Evolutionary conservation across 2,888 invertebrate genomes (phyloP).

Genomic region (Pandemis corylana): DNA sequence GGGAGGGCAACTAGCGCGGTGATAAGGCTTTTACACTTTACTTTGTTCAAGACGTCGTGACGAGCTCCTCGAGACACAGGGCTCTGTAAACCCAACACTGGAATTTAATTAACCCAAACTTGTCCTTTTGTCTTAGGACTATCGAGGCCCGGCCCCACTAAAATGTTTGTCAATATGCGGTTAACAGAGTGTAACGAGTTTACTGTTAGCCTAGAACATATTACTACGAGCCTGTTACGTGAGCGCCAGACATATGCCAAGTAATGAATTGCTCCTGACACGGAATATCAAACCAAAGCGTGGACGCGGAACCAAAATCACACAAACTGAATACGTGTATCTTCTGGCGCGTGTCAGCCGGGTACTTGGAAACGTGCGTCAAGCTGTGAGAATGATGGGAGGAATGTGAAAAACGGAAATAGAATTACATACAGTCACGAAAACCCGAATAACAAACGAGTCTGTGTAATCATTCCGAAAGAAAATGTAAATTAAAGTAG

Average conservation of each 20-base stretch:
- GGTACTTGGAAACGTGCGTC: constrained; percentile 46
- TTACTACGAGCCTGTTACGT: constrained; percentile 18
- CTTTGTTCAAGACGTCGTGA: constrained; percentile 75
- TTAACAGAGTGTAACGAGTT: constrained; percentile 49
- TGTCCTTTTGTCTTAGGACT: constrained; percentile 66
- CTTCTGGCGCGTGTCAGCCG: constrained; percentile 50
- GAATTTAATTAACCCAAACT: constrained; percentile 80
- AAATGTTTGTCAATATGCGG: constrained; percentile 66
- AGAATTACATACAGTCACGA: constrained; percentile 50
- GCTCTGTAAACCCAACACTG: constrained; percentile 68
- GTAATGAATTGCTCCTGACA: constrained; percentile 37
- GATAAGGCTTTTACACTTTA: constrained; percentile 67
- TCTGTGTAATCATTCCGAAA: constrained; percentile 41
- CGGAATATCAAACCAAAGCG: constrained; percentile 36
- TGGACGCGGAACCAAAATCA: constrained; percentile 34
- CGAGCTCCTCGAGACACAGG: constrained; percentile 63
- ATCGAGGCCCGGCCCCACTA: constrained; percentile 52
- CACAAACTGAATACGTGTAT: constrained; percentile 38
- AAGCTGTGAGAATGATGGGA: constrained; percentile 47
- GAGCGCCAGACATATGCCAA: constrained; percentile 4
- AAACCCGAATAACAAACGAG: constrained; percentile 47
- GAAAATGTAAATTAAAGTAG: constrained; percentile 42
- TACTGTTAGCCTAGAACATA: constrained; percentile 40
- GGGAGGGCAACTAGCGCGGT: constrained; percentile 63
- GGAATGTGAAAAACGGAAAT: constrained; percentile 53